Conservation (phyloP, 2,797 vertebrate species). For the Aulostomus chinensis region DNA sequence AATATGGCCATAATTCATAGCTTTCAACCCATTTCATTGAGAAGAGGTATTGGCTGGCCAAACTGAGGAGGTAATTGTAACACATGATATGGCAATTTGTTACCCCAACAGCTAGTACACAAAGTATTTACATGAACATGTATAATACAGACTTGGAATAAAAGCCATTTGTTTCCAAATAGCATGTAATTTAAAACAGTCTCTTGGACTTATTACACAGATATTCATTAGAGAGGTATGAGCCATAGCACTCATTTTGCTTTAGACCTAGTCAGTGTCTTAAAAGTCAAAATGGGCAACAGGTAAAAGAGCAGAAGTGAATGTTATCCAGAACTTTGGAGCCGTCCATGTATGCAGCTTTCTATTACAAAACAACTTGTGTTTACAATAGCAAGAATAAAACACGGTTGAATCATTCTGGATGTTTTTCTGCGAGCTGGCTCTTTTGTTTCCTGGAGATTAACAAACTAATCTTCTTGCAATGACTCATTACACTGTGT, state of each 20-base stretch:
- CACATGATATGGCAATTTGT: slow-evolving; percentile 86
- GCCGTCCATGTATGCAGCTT: slow-evolving; percentile 37
- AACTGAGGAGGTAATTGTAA: slow-evolving; percentile 81
- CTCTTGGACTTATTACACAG: slow-evolving; percentile 58
- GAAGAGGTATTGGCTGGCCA: slow-evolving; percentile 74
- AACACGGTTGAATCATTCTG: too few relatives aligned
- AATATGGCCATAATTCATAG: slow-evolving; percentile 89
- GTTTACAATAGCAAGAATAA: too few relatives aligned
- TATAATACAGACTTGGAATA: slow-evolving; percentile 49
- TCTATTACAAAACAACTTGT: slow-evolving; percentile 10
- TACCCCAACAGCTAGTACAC: slow-evolving; percentile 79
- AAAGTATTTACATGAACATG: slow-evolving; percentile 76
- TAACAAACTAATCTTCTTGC: slow-evolving; percentile 71
- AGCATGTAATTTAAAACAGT: slow-evolving; percentile 68
- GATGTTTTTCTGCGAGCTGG: slow-evolving; percentile 40
- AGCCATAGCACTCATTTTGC: too few relatives aligned
- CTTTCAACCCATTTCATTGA: slow-evolving; percentile 82
- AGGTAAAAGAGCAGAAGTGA: slow-evolving; percentile 24
- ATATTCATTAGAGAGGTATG: slow-evolving; percentile 62
- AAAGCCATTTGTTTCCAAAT: slow-evolving; percentile 73
- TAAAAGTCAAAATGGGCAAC: slow-evolving; percentile 52
- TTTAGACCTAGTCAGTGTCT: slow-evolving; percentile 63
- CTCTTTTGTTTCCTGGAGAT: slow-evolving; percentile 69
- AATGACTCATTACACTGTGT: slow-evolving; percentile 75
- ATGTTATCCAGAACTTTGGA: slow-evolving; percentile 44